Evolutionary conservation across 2,797 vertebrate species (phyloP), one percentile per base, ranked within the genome.

Genomic region (Nyctalus aviator): DNA sequence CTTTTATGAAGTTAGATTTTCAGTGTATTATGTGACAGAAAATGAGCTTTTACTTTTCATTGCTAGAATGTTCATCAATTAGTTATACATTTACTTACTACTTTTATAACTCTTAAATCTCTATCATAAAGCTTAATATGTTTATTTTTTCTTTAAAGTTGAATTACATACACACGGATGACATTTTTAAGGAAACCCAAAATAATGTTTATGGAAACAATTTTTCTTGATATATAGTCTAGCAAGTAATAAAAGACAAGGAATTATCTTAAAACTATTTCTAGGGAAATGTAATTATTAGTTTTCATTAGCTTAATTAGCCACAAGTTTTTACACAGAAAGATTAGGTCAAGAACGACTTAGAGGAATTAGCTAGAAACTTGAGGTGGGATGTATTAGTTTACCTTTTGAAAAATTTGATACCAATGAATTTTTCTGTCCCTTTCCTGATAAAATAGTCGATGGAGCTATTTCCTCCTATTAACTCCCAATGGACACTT

Each of bases 371-470:
- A 81, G 20, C 6, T 94, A 59, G 57, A 69, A 83, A 86, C 5
- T 53, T 66, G 25, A 78, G 15, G 30, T 75, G 64, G 53, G 81
- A 64, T 57, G 6, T 66, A 83, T 75, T 72, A 46, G 32, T 78
- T 91, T 27, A n/a, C 9, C 8, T 95, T 94, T 90, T 82, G 25
- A 81, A 81, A 90, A 41, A n/a, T 73, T 50, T 84, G 21, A 8
- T 90, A 59, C 9, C 41, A 73, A 48, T 93, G 59, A 76, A 66
- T 18, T 93, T 18, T 88, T 95, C 91, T 44, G 13, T 84, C 87
- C 15, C 41, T 93, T 93, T 81, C 48, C 84, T 87, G 44, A 82
- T 77, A 35, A 66, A 92, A 81, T 86, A 57, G 48, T 90, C 25
- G 25, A 91, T 75, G 10, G 46, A 69, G 17, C 15, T 46, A 37